Percentiles rank a stretch among this genome's conserved stretches.
These are phyloP conservation scores for Acropternis orthonyx DNA, from an alignment of 2,797 vertebrate genomes.

Conservation along the genomic window DNA sequence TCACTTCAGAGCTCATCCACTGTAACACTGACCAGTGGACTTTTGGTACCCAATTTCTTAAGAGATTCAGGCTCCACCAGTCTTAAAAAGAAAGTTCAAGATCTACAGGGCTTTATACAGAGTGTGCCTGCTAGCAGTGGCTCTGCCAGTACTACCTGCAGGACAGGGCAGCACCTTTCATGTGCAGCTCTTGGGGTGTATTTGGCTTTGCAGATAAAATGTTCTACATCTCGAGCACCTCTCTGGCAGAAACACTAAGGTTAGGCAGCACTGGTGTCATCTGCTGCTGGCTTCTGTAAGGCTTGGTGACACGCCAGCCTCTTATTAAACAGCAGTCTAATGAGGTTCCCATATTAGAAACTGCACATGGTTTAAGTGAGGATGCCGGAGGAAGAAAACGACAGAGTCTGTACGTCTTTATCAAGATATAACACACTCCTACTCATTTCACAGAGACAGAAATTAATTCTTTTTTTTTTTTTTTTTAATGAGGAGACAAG, in stretches of 20 bases:
- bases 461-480: background rate
- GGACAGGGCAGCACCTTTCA: background rate
- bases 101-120: background rate
- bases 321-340: background rate
- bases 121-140: background rate
- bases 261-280: background rate
- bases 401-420: background rate
- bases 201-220: background rate
- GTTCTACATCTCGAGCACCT: background rate
- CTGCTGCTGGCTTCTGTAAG: background rate
- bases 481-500: background rate
- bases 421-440: background rate
- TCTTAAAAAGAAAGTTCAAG: background rate
- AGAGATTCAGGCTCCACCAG: background rate
- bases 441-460: background rate
- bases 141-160: background rate
- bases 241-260: background rate
- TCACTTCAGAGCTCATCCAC: background rate
- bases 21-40: background rate
- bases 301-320: background rate
- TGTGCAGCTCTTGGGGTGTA: background rate
- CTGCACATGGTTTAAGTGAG: background rate
- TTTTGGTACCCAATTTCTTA: background rate
- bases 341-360: background rate
- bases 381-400: background rate